Evolutionary conservation across 2,797 vertebrate species (phyloP).

Genomic region (Anabacerthia variegaticeps): DNA sequence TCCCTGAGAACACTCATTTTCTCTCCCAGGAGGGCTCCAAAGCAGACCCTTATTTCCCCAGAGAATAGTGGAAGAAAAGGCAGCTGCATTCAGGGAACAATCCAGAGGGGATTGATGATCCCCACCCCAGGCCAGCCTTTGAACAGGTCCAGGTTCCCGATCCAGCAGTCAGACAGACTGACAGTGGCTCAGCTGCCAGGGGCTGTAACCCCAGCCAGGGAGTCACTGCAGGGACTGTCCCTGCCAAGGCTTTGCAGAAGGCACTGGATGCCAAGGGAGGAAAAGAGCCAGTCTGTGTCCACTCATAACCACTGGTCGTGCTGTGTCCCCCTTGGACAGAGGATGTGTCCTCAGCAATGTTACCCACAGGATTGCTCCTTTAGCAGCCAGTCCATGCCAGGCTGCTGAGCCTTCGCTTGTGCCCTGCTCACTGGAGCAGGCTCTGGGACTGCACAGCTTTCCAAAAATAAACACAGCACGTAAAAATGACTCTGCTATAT

Average conservation of each 20-base stretch:
- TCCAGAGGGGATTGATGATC: not conserved
- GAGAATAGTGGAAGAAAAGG: accelerated
- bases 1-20: not conserved
- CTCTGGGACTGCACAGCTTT: not conserved
- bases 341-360: not conserved
- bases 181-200: not conserved
- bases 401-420: not conserved
- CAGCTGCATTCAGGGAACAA: not conserved
- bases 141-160: accelerated
- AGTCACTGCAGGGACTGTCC: not conserved
- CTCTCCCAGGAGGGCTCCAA: not conserved
- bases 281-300: not conserved
- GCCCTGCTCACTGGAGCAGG: not conserved
- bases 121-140: not conserved
- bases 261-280: not conserved
- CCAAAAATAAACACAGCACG: slow-evolving; percentile 33
- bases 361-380: not conserved
- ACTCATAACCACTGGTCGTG: not conserved
- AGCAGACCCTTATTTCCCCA: not conserved
- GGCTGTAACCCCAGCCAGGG: not conserved
- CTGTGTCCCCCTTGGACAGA: not conserved
- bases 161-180: not conserved
- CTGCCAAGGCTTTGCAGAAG: not conserved
- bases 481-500: slow-evolving; percentile 43
- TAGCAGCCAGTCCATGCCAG: not conserved